phyloP scores from a whole-genome alignment of 2,113 vertebrate species.

The Mesoclemmys tuberculata region DNA sequence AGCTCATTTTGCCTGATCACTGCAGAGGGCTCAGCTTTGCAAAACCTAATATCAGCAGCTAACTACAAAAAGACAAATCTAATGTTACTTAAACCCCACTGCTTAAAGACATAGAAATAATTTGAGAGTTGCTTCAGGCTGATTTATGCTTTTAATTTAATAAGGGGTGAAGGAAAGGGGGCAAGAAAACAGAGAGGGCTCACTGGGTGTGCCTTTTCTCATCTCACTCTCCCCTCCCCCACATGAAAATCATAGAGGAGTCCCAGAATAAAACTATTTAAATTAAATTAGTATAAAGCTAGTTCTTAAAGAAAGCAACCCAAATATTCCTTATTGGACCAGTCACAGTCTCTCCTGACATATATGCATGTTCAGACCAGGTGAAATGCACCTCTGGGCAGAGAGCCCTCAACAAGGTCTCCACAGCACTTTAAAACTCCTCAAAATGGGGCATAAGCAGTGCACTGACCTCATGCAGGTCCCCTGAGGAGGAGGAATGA shows the following conservation, averaged over 20 bases:
- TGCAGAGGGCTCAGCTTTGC: not conserved
- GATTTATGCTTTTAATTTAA: not conserved
- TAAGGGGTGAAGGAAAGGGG: not conserved
- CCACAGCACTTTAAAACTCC: not conserved
- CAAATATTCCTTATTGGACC: constrained; percentile 60
- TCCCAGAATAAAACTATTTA: constrained; percentile 58
- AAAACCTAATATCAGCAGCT: not conserved
- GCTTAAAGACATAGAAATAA: not conserved
- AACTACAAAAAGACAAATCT: not conserved
- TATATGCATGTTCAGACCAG: constrained; percentile 57
- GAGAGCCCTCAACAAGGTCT: fast-evolving
- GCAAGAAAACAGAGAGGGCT: not conserved
- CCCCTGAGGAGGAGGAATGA: not conserved
- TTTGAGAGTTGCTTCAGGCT: not conserved
- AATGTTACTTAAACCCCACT: not conserved
- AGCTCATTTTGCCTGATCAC: not conserved
- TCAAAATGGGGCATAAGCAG: not conserved
- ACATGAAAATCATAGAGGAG: constrained; percentile 59
- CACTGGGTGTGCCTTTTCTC: not conserved
- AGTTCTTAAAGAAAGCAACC: constrained; percentile 64
- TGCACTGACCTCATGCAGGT: not conserved
- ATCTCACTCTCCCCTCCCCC: constrained; percentile 37
- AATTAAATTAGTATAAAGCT: constrained; percentile 66
- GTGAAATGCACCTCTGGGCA: constrained; percentile 30
- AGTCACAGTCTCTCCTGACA: constrained; percentile 59